Percentiles rank a stretch among this genome's conserved stretches.
Evolutionary conservation across 2,113 vertebrate genomes (phyloP).

Genomic region (Tachuris rubrigastra): DNA sequence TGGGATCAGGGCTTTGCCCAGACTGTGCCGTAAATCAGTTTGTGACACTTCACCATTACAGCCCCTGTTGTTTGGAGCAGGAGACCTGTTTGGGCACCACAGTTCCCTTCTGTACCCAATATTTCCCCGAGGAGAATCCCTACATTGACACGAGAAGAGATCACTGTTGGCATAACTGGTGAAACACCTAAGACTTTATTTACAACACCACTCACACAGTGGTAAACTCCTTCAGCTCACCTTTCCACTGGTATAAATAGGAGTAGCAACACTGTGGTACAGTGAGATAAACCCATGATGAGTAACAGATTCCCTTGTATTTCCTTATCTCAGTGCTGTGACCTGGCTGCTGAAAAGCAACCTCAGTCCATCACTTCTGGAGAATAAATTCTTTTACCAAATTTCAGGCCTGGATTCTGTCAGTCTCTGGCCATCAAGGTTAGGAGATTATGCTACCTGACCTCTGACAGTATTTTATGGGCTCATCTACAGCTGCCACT

Average conservation of each 20-base stretch:
- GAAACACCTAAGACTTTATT: background rate
- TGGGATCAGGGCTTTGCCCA: background rate
- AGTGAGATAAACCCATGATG: background rate
- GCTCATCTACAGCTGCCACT: background rate
- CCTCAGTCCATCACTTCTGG: slow-evolving; percentile 1
- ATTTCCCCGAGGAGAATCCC: background rate
- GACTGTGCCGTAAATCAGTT: background rate
- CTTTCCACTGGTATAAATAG: background rate
- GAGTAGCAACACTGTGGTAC: background rate
- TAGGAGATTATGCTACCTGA: background rate
- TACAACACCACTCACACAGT: background rate
- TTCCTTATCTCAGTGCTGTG: slow-evolving; percentile 32
- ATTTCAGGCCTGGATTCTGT: background rate
- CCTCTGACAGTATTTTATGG: background rate
- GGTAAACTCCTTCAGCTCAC: background rate
- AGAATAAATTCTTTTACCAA: background rate
- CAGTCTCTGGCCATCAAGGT: background rate
- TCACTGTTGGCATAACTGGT: background rate
- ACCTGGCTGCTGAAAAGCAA: slow-evolving; percentile 22
- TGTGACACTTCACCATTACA: background rate
- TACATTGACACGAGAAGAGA: background rate
- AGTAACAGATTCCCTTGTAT: background rate
- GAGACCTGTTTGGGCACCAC: background rate
- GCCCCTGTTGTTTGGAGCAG: background rate
- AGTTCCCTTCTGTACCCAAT: background rate